Conservation (phyloP, 2,797 vertebrate genomes). For the Mastacembelus armatus region DNA sequence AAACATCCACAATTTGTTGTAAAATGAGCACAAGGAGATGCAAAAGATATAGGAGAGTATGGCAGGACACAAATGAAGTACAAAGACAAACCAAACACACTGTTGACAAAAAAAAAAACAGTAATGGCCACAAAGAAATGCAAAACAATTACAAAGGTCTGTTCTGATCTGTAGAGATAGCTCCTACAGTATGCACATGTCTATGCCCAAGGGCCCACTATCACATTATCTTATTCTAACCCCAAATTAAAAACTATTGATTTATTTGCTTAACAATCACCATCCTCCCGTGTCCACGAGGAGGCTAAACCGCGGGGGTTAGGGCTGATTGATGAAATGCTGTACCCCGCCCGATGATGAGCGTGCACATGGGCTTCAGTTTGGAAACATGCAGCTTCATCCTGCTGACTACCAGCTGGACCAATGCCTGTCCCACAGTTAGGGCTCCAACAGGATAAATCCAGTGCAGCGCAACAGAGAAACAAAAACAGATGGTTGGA, state of each 20-base stretch:
- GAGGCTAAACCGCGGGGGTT: slow-evolving; percentile 16
- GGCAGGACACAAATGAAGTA: too few relatives aligned
- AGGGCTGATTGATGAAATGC: slow-evolving; percentile 58
- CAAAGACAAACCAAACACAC: too few relatives aligned
- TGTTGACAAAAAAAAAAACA: too few relatives aligned
- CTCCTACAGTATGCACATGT: too few relatives aligned
- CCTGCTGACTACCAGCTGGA: slow-evolving; percentile 76
- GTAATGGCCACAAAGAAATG: too few relatives aligned
- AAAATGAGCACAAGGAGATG: too few relatives aligned
- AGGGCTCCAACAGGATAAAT: slow-evolving; percentile 48
- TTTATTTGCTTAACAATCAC: slow-evolving; percentile 8
- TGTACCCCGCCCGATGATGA: slow-evolving; percentile 40
- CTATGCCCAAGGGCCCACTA: too few relatives aligned
- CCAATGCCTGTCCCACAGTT: slow-evolving; percentile 62
- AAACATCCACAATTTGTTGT: too few relatives aligned
- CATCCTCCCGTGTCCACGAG: slow-evolving; percentile 10
- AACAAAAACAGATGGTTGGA: slow-evolving; percentile 73
- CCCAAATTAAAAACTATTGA: slow-evolving; percentile 53
- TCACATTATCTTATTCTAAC: slow-evolving; percentile 31
- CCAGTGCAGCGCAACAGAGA: slow-evolving; percentile 38
- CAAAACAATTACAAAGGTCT: too few relatives aligned
- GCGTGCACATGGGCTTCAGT: slow-evolving; percentile 42
- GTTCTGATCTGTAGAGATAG: not conserved
- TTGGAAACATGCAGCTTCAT: slow-evolving; percentile 48
- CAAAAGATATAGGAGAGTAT: too few relatives aligned